phyloP scores from a whole-genome alignment of 2,113 vertebrate species.

The Nothobranchius kuhntae region DNA sequence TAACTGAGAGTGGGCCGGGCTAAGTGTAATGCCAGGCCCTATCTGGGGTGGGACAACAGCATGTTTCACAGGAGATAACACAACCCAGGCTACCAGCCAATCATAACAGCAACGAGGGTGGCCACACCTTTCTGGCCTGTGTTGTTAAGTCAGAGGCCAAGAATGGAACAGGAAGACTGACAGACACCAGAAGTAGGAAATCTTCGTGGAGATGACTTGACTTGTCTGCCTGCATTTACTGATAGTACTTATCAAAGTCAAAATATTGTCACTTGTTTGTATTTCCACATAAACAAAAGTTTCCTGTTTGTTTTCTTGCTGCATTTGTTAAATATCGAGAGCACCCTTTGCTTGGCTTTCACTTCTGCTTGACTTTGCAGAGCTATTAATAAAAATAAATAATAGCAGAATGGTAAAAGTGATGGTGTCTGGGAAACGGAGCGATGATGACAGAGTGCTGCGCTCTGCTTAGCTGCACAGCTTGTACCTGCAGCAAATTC shows the following conservation, averaged over 20 bases:
- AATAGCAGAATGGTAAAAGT: conserved; percentile 31
- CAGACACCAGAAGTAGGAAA: conserved; percentile 41
- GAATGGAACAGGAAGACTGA: conserved; percentile 51
- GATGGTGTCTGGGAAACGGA: conserved; percentile 37
- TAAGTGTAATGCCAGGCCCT: conserved; percentile 81
- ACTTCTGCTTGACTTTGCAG: conserved; percentile 34
- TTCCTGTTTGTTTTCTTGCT: conserved; percentile 23
- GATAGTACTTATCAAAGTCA: conserved; percentile 59
- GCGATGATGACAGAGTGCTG: conserved; percentile 54
- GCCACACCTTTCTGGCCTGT: conserved; percentile 63
- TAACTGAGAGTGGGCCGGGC: conserved; percentile 71
- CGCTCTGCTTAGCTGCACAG: conserved; percentile 58
- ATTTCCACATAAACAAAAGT: conserved; percentile 34
- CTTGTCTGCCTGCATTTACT: conserved; percentile 31
- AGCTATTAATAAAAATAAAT: conserved; percentile 29
- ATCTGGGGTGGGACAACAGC: conserved; percentile 85
- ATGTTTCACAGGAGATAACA: conserved; percentile 86
- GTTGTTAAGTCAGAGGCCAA: conserved; percentile 33
- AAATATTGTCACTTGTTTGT: conserved; percentile 26
- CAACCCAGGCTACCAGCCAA: conserved; percentile 67
- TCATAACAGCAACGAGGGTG: conserved; percentile 65
- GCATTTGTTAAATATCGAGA: conserved; percentile 25
- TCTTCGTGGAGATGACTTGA: background rate
- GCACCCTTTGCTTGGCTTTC: conserved; percentile 11
- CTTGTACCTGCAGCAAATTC: conserved; percentile 59